phyloP scores from a whole-genome alignment of 2,113 vertebrate genomes.

The Alethe diademata region DNA sequence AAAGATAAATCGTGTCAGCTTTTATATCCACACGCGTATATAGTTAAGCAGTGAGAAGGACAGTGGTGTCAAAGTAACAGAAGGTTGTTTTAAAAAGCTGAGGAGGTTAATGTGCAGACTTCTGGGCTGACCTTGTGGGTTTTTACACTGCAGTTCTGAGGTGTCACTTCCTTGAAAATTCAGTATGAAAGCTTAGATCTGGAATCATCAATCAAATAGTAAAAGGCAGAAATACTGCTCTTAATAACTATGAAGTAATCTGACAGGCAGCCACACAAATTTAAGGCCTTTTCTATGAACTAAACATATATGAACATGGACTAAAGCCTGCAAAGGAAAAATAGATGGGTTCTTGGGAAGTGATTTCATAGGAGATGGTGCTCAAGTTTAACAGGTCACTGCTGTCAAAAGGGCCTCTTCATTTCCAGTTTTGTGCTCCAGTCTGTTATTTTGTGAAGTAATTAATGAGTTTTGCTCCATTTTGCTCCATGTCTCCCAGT shows the following conservation, averaged over 20 bases:
- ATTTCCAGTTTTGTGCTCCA: background rate
- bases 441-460: background rate
- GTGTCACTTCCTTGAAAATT: background rate
- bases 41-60: background rate
- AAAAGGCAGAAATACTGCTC: background rate
- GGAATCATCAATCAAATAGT: background rate
- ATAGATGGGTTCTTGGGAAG: background rate
- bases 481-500: background rate
- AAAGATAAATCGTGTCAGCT: background rate
- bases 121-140: background rate
- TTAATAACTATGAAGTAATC: background rate
- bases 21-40: background rate
- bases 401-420: background rate
- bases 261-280: background rate
- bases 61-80: background rate
- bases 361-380: background rate
- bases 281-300: background rate
- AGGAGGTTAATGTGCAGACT: background rate
- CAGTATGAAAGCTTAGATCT: background rate
- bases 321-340: background rate
- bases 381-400: background rate
- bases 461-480: background rate
- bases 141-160: background rate
- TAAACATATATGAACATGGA: background rate
- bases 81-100: background rate